Conservation (phyloP, 1,140 invertebrate genomes). For the Cryptotermes secundus region DNA sequence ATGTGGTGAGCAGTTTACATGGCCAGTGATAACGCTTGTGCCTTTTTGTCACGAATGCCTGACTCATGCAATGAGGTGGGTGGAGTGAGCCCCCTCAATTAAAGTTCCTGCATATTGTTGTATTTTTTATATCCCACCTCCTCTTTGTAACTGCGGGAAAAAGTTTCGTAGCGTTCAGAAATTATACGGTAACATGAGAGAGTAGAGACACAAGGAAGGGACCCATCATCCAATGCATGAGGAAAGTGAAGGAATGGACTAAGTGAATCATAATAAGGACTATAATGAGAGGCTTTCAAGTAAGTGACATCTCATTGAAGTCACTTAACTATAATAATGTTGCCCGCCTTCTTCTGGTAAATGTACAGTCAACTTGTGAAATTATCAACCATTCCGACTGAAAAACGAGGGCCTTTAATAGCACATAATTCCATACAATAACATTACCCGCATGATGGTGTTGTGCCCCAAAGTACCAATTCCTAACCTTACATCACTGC, state of each 20-base stretch:
- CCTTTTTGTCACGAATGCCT: neutral
- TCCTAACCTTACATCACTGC: neutral
- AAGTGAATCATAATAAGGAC: slow-evolving; percentile 9
- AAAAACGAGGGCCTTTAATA: neutral
- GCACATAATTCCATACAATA: neutral
- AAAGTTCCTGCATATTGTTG: slow-evolving; percentile 12
- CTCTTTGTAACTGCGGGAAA: neutral
- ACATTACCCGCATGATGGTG: neutral
- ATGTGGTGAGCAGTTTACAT: too few species aligned
- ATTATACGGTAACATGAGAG: neutral
- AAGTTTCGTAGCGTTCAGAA: slow-evolving; percentile 13
- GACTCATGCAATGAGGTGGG: neutral
- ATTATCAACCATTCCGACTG: neutral
- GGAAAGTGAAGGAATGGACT: neutral
- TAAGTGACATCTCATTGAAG: slow-evolving; percentile 19
- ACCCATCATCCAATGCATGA: neutral
- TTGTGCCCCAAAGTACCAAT: neutral
- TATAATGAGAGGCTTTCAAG: slow-evolving; percentile 8
- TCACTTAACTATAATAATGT: neutral
- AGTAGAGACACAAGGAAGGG: neutral
- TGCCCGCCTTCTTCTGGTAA: neutral
- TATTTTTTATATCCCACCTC: neutral
- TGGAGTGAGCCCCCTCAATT: neutral
- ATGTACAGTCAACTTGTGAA: slow-evolving; percentile 19
- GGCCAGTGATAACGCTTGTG: neutral